Percentiles rank a stretch among this genome's conserved stretches.
Evolutionary conservation across 2,797 vertebrate species (phyloP).

Genomic region (Xenops minutus): DNA sequence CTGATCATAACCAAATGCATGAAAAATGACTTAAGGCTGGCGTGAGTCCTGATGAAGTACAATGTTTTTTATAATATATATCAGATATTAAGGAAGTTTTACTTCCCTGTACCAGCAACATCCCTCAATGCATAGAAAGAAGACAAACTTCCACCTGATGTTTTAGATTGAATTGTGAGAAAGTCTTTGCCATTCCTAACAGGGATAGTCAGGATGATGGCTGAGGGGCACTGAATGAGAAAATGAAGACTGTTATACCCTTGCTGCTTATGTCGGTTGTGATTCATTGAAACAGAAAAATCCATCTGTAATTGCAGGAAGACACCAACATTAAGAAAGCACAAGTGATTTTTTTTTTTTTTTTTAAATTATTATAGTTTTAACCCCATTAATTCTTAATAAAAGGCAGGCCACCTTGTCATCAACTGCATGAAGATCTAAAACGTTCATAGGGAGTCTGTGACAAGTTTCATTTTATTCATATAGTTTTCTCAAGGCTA

Average conservation of each 20-base stretch:
- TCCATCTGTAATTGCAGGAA: not conserved
- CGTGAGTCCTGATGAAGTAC: not conserved
- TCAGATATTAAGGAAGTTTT: not conserved
- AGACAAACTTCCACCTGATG: not conserved
- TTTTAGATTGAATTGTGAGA: not conserved
- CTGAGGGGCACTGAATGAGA: not conserved
- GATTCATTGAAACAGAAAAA: not conserved
- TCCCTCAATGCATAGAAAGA: not conserved
- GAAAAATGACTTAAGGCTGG: not conserved
- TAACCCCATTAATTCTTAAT: not conserved
- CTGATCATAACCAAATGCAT: not conserved
- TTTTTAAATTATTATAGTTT: not conserved
- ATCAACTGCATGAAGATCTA: not conserved
- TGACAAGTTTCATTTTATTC: not conserved
- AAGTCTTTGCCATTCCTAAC: not conserved
- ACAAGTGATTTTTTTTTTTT: not conserved
- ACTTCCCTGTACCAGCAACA: not conserved
- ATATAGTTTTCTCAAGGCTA: not conserved
- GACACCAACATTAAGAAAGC: not conserved
- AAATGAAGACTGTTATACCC: not conserved
- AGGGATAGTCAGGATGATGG: fast-evolving
- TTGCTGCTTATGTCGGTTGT: not conserved
- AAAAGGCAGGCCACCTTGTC: not conserved
- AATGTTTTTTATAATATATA: not conserved
- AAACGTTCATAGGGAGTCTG: not conserved